Percentiles rank a stretch among this genome's conserved stretches.
Conservation (phyloP, 2,797 vertebrate species). For the Darevskia mixta region DNA sequence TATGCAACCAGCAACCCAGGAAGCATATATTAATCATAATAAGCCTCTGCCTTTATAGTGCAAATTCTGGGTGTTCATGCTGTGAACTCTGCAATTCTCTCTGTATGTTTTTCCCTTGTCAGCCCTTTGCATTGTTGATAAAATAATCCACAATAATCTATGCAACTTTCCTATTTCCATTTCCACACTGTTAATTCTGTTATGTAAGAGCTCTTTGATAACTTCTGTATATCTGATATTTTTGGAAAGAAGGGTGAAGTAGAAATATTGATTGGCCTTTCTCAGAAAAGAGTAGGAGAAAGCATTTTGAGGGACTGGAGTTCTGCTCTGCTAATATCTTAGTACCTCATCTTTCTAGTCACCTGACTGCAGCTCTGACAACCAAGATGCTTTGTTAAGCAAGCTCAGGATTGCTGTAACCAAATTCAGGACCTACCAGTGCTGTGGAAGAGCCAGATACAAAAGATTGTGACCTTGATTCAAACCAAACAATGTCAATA, state of each 20-base stretch:
- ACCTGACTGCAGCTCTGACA: background rate
- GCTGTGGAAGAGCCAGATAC: background rate
- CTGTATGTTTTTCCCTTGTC: conserved; percentile 18
- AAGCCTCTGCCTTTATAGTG: background rate
- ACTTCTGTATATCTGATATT: conserved; percentile 28
- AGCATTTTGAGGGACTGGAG: background rate
- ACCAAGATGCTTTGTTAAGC: too few relatives aligned
- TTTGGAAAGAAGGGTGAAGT: conserved; percentile 9
- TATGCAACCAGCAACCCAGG: conserved; percentile 20
- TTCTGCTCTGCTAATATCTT: background rate
- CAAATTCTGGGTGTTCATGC: conserved; percentile 31
- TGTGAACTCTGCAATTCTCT: conserved; percentile 13
- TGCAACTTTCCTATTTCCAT: background rate
- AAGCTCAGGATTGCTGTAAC: background rate
- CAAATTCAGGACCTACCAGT: background rate
- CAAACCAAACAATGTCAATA: background rate
- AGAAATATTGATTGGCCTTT: background rate
- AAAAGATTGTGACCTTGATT: background rate
- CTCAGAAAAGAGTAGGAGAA: background rate
- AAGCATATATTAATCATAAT: conserved; percentile 44
- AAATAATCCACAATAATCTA: conserved; percentile 50
- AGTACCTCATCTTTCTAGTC: background rate
- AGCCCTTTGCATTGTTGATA: conserved; percentile 47
- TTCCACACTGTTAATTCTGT: conserved; percentile 37
- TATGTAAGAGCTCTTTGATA: conserved; percentile 38